Base-by-base conservation (phyloP, 2,888 invertebrate genomes). In the Xestoiulus laeticollis region DNA sequence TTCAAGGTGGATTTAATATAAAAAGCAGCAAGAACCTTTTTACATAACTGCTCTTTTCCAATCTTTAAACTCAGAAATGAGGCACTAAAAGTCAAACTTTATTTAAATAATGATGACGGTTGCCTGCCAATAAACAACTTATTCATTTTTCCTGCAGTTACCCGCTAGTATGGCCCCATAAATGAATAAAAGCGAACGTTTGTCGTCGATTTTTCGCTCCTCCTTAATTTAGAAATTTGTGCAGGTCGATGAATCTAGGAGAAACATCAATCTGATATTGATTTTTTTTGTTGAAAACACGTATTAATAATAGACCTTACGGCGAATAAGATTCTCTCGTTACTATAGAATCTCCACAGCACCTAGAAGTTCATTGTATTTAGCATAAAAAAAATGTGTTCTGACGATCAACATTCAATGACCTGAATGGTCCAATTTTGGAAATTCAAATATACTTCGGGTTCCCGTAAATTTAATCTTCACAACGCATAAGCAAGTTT, bases 361-460 rank as follows among this genome's bases (percentile, higher is more conserved):
- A 12, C 12, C 16, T 30, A 78, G 78, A 30, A 78, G 26, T 30
- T 14, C 78, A 30, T 78, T 78, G 78, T 78, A 22, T 22, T 78
- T 78, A 30, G 78, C 14, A 78, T 30, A 78, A 78, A 78, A n/a
- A n/a, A 78, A 78, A 12, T 19, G 59, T 22, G 59, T 8, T 68
- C 19, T 26, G 22, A 68, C 59, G 22, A 8, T 78, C 78, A 78
- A 78, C 26, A 78, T 78, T 78, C 78, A 78, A 16, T 78, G 78
- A 78, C 78, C 78, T 78, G 78, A 78, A 78, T 14, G 78, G 78
- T 30, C 78, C 78, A 30, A 26, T 26, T 78, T 30, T 78, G 78
- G 12, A 78, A 78, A 78, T 78, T 78, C 78, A 78, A 78, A 78
- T n/a, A 78, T 30, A 78, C 78, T 10, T 78, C 78, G 19, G 68